These are phyloP conservation scores for Lithophane leautieri DNA, from an alignment of 2,888 invertebrate species.

Conservation along the genomic window DNA sequence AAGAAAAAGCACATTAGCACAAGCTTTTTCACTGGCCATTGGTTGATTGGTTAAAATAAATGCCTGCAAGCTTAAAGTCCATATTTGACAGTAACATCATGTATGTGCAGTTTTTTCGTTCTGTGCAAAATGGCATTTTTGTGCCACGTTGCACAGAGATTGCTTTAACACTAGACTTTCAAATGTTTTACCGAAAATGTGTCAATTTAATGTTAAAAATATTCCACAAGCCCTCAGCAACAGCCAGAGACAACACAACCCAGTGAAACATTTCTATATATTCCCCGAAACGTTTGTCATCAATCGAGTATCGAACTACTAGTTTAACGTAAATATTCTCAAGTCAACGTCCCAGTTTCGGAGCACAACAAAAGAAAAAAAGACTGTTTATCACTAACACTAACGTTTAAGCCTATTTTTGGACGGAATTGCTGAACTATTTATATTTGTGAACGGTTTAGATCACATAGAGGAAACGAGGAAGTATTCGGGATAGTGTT, in stretches of 20 bases:
- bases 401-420: slow-evolving; percentile 61
- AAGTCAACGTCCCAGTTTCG: slow-evolving; percentile 58
- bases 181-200: not conserved
- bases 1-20: no score
- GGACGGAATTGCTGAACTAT: slow-evolving; percentile 56
- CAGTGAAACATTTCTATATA: slow-evolving; percentile 19
- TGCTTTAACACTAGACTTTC: not conserved
- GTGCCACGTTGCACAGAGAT: not conserved
- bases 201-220: not conserved
- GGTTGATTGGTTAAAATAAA: not conserved
- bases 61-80: not conserved
- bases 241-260: slow-evolving; percentile 16
- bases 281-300: slow-evolving; percentile 51
- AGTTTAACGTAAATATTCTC: slow-evolving; percentile 53
- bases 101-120: not conserved
- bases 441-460: slow-evolving; percentile 60
- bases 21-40: not conserved
- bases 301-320: slow-evolving; percentile 48
- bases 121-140: slow-evolving; percentile 2
- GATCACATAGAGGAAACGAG: slow-evolving; percentile 64
- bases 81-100: not conserved
- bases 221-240: not conserved
- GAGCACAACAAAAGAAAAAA: slow-evolving; percentile 60
- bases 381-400: slow-evolving; percentile 44
- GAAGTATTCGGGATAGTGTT: slow-evolving; percentile 60